Percentiles rank a stretch among this genome's conserved stretches.
These are phyloP conservation scores for Unio pictorum DNA, from an alignment of 2,888 invertebrate species.

Conservation along the genomic window DNA sequence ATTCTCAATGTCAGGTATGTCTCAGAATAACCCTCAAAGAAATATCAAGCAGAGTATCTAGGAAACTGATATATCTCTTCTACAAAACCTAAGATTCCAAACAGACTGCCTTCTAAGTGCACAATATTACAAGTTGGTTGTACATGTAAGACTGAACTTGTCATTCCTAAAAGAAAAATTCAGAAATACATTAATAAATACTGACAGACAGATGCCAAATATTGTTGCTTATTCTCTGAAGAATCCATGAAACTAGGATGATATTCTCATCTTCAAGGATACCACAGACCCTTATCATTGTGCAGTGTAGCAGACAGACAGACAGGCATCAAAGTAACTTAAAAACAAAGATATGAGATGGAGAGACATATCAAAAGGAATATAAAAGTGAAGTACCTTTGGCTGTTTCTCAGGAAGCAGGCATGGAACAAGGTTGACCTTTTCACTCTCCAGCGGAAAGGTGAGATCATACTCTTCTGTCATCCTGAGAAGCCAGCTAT, in stretches of 20 bases:
- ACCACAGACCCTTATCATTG: slow-evolving; percentile 70
- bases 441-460: slow-evolving; percentile 58
- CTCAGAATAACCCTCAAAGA: too few species aligned
- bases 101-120: too few species aligned
- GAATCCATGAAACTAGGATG: slow-evolving; percentile 69
- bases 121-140: too few species aligned
- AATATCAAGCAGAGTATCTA: too few species aligned
- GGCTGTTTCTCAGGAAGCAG: slow-evolving; percentile 67
- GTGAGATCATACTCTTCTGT: slow-evolving; percentile 72
- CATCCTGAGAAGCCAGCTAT: slow-evolving; percentile 67
- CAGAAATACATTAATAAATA: not conserved
- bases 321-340: too few species aligned
- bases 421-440: slow-evolving; percentile 69
- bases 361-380: too few species aligned
- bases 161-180: too few species aligned
- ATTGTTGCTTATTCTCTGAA: slow-evolving; percentile 66
- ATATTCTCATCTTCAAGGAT: slow-evolving; percentile 56
- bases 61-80: too few species aligned
- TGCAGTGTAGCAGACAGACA: slow-evolving; percentile 38
- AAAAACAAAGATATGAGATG: not conserved
- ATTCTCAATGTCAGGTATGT: too few species aligned
- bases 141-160: too few species aligned
- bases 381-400: slow-evolving; percentile 36
- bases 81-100: too few species aligned
- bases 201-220: slow-evolving; percentile 1